Evolutionary conservation across 2,797 vertebrate genomes (phyloP).

Genomic region (Microctenopoma stevenorrisi): DNA sequence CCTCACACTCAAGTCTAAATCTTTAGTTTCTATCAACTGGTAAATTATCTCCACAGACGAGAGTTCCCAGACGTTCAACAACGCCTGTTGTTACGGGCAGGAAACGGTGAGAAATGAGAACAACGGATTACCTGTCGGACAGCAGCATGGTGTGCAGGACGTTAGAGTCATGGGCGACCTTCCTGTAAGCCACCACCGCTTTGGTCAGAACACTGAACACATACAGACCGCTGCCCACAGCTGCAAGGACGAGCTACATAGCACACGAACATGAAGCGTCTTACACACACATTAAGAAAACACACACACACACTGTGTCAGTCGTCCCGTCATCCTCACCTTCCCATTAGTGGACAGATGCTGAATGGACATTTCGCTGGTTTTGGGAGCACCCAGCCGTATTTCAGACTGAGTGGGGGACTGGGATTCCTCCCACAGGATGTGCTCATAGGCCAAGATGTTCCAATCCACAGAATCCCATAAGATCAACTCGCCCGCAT

Average conservation of each 20-base stretch:
- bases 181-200: slow-evolving; percentile 92
- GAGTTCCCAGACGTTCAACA: no score
- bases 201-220: slow-evolving; percentile 90
- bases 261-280: background rate
- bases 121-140: slow-evolving; percentile 85
- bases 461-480: slow-evolving; percentile 93
- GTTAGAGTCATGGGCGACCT: slow-evolving; percentile 91
- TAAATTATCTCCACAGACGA: no score
- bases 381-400: slow-evolving; percentile 84
- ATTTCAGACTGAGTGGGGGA: slow-evolving; percentile 85
- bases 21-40: no score
- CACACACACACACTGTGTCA: background rate
- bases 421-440: slow-evolving; percentile 89
- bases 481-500: slow-evolving; percentile 92
- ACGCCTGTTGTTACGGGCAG: background rate
- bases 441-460: slow-evolving; percentile 86
- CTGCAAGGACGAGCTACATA: slow-evolving; percentile 88
- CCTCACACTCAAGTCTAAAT: no score
- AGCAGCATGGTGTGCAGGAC: slow-evolving; percentile 89
- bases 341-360: slow-evolving; percentile 90
- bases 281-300: background rate
- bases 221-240: slow-evolving; percentile 94
- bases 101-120: background rate
- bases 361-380: slow-evolving; percentile 91
- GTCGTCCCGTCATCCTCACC: slow-evolving; percentile 74